Conservation (phyloP, 2,797 vertebrate genomes). For the Pipistrellus nathusii region DNA sequence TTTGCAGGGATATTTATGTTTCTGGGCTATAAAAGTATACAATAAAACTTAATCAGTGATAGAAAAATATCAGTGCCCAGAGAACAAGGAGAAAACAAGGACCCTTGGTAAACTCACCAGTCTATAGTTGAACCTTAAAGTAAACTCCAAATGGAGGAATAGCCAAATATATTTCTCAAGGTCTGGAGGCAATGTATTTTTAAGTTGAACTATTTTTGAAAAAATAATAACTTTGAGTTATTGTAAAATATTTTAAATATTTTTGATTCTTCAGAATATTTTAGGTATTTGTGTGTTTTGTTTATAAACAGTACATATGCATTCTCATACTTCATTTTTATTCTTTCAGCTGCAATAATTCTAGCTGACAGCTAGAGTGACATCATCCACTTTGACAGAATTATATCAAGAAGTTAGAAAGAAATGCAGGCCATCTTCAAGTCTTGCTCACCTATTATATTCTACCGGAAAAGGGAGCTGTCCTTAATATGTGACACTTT, state of each 20-base stretch:
- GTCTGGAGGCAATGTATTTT: constrained; percentile 31
- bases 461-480: background rate
- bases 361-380: background rate
- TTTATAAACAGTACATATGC: background rate
- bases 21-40: constrained; percentile 17
- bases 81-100: constrained; percentile 35
- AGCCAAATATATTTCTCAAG: constrained; percentile 20
- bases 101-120: constrained; percentile 47
- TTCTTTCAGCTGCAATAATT: background rate
- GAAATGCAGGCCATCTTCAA: background rate
- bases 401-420: background rate
- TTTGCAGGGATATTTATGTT: background rate
- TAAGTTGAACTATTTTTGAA: constrained; percentile 25
- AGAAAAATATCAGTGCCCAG: constrained; percentile 18
- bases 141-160: no score
- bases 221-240: constrained; percentile 47
- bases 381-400: background rate
- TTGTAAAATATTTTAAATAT: constrained; percentile 59
- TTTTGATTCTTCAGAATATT: constrained; percentile 20
- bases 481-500: background rate
- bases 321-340: background rate
- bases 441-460: background rate
- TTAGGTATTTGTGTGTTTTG: constrained; percentile 36
- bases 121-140: background rate
- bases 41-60: constrained; percentile 35